Evolutionary conservation across 1,140 invertebrate genomes (phyloP), one percentile per base, ranked within the genome.

Genomic region (Hypsibius dujardini): DNA sequence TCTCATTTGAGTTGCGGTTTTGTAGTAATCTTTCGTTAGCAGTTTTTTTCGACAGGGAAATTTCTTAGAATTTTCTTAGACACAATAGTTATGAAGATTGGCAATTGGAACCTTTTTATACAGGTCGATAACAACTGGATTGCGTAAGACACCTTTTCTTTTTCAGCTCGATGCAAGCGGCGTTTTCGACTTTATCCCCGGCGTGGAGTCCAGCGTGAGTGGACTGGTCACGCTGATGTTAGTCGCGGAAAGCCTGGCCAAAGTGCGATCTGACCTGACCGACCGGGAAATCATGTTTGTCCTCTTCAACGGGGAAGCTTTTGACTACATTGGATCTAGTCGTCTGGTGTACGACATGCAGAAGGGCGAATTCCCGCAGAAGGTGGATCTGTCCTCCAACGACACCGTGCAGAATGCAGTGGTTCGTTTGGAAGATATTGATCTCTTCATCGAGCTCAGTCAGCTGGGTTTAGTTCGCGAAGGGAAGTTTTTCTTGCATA

Each of bases 291-390:
- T 95, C 1, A 78, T 95, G 2, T 94, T 93, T 81, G 82, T 90
- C 1, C 1, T 93, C n/a, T 87, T 95, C 72, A 90, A 93, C 78
- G 92, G 92, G 80, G 93, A 97, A 82, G 82, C 90, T 1, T 92
- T 90, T 79, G 92, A 95, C 79, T 95, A 95, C 76, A 94, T 95
- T 75, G 93, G 92, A 2, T 95, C 92, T 0, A 89, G 90, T 78
- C 82, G 90, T 69, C 82, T 94, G 72, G 86, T 92, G 0, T 94
- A 88, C 77, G 92, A 95, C 77, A 85, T 95, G 80, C 80, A 85
- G 46, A 77, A 84, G 1, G 83, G 83, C 0, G 76, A 79, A 3
- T 95, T 93, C 79, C 87, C 87, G 0, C 72, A 78, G 1, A 75
- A 75, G 28, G 78, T 80, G 47, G 74, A 79, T 70, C 73, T 74